These are phyloP conservation scores for Meandrina meandrites DNA, from an alignment of 92 coral and sea anemone species.

Conservation along the genomic window DNA sequence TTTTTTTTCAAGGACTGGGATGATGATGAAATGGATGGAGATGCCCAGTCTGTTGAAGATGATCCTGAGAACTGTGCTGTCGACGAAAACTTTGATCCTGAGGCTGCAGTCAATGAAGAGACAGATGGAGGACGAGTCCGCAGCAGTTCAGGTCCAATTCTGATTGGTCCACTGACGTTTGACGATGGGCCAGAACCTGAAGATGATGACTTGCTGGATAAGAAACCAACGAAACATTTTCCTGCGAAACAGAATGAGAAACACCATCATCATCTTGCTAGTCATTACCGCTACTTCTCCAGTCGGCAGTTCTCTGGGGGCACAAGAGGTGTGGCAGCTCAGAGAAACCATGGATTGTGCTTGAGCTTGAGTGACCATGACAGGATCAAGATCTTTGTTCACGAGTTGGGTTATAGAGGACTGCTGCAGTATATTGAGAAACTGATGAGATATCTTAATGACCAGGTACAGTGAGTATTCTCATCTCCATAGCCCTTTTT, in stretches of 20 bases:
- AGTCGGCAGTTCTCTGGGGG: constrained; percentile 91
- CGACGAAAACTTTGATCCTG: constrained; percentile 95
- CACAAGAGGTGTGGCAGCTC: constrained; percentile 59
- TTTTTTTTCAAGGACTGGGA: constrained; percentile 71
- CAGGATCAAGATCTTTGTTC: constrained; percentile 94
- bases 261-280: constrained; percentile 77
- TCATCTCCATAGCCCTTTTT: no score
- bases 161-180: constrained; percentile 93
- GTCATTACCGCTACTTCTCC: constrained; percentile 83
- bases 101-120: constrained; percentile 71
- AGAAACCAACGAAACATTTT: constrained; percentile 28
- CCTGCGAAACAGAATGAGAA: constrained; percentile 56
- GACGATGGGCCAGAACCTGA: constrained; percentile 77
- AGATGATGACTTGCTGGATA: constrained; percentile 50
- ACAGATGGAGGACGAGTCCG: constrained; percentile 59
- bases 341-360: constrained; percentile 88
- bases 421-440: constrained; percentile 86
- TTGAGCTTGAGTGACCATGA: constrained; percentile 96
- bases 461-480: constrained; percentile 77
- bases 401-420: constrained; percentile 95
- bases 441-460: constrained; percentile 84
- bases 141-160: constrained; percentile 80
- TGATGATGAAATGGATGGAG: constrained; percentile 69
- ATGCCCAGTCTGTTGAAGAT: constrained; percentile 68
- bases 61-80: constrained; percentile 94